Evolutionary conservation across 2,888 invertebrate species (phyloP), one percentile per base, ranked within the genome.

Genomic region (Drosophila ustulata): DNA sequence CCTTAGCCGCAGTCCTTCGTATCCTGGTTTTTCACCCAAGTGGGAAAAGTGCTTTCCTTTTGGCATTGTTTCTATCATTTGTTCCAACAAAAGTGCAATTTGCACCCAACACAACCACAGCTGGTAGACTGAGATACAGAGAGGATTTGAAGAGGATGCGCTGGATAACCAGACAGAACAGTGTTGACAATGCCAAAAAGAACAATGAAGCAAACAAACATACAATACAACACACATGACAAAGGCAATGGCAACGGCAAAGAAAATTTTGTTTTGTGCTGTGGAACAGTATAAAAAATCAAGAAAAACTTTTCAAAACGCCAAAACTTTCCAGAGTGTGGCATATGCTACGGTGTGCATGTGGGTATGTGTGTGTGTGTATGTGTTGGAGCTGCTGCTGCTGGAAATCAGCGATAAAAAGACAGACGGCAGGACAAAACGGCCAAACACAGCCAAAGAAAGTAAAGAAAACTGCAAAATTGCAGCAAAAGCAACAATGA

Each of bases 11-110:
- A 53, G 56, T 43, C 39, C 34, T 39, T 32, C 23, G 25, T 56
- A 34, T 30, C 13, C 25, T n/a, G 32, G 25, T 43, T 45, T 43
- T 26, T 37, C 34, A 9, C 43, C 51, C 51, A 28, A 59, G 65
- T 70, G 79, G 30, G 72, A 69, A 80, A 79, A 82, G 83, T 80
- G 84, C 76, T 75, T 78, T 87, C 74, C 73, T 82, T 69, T 63
- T 77, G 71, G 84, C 75, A 88, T 88, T 89, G 89, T 84, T 84
- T 84, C 78, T 75, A 56, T 71, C 80, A 82, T 89, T 88, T 86
- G 88, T 88, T 80, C 71, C 63, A 77, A 89, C 89, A 86, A 89
- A 86, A 88, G 88, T 86, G 89, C 86, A 86, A 86, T 86, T 86
- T 86, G 86, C 86, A 88, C 87, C 83, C 88, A 77, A 75, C 78